Conservation (phyloP, 30 jellyfish, hydroid and myxozoan genomes). For the Turritopsis rubra region DNA sequence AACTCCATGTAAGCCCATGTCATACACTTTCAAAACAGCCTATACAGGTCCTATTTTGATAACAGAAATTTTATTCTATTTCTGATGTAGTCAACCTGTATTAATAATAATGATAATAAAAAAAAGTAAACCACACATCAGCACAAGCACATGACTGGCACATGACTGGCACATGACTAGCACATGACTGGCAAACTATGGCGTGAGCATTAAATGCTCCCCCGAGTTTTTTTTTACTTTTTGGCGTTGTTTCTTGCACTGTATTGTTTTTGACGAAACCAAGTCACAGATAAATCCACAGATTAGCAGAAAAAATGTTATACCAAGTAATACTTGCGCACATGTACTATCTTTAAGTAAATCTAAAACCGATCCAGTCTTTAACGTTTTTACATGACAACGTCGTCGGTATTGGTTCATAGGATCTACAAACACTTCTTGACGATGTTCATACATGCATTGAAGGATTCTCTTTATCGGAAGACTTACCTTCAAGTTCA, state of each 20-base stretch:
- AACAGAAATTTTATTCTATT: too few species aligned
- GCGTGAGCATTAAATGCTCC: background rate
- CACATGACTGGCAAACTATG: background rate
- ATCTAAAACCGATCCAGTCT: background rate
- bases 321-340: background rate
- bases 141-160: too few species aligned
- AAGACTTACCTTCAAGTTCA: background rate
- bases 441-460: background rate
- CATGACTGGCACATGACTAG: too few species aligned
- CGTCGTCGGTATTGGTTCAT: background rate
- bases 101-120: too few species aligned
- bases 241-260: background rate
- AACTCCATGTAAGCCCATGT: too few species aligned
- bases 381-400: constrained; percentile 9
- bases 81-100: too few species aligned
- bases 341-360: background rate
- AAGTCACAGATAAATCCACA: background rate
- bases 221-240: background rate
- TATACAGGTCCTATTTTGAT: too few species aligned
- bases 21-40: too few species aligned
- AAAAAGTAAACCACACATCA: too few species aligned
- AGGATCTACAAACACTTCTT: background rate
- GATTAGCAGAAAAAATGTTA: background rate
- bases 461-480: background rate
- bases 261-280: background rate